Evolutionary conservation across 2,888 invertebrate genomes (phyloP), one percentile per base, ranked within the genome.

Genomic region (Brachycybe producta): DNA sequence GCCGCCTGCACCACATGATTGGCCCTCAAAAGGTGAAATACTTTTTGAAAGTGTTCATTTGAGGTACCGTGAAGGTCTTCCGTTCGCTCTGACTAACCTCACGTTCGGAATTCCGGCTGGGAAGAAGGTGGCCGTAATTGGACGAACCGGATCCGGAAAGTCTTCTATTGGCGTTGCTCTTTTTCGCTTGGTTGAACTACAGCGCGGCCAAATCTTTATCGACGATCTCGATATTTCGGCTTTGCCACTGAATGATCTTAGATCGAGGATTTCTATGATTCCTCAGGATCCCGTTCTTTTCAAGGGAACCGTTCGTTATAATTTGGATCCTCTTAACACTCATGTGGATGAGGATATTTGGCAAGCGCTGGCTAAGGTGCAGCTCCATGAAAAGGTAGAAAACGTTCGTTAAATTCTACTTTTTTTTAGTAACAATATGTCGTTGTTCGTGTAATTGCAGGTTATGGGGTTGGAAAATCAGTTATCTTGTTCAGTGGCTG

Each of bases 231-330:
- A 77, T 58, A 70, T 75, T 48, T 60, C 64, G 4, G 59, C 59
- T 7, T 58, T 74, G 11, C 68, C 70, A 1, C 61, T 76, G 36
- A 64, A 71, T 35, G 66, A 70, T 52, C 64, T 79, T 15, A 65
- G 78, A 42, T 69, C 67, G 26, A 64, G 65, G 38, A 59, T 74
- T 34, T 69, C 72, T 13, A 67, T 73, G 39, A 74, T 79, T 54
- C 77, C 79, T 5, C 78, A 78, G 59, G 77, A 78, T 60, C 77
- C 78, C 1, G 70, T 75, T 3, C 64, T 79, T 11, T 78, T 78
- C 60, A 70, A 71, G 27, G 75, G 76, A 35, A 73, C 73, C 21
- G 61, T 78, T 23, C 71, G 74, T 72, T 73, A 58, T 35, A 69
- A 69, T 52, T 56, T 69, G 38, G 68, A 68, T 54, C 68, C 68